These are phyloP conservation scores for Zosterops pallidus DNA, from an alignment of 2,113 vertebrate genomes.

Conservation along the genomic window DNA sequence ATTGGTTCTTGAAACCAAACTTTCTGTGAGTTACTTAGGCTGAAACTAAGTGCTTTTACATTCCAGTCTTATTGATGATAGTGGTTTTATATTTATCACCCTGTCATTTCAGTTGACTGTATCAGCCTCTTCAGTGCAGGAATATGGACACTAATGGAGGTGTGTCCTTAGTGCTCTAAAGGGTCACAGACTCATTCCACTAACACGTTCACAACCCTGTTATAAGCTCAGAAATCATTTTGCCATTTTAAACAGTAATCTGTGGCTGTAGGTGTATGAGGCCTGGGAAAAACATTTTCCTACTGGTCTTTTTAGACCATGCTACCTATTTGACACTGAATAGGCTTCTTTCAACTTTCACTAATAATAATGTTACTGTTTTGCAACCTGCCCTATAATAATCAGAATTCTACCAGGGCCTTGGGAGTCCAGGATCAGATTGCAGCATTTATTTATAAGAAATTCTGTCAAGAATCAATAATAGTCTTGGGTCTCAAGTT, in stretches of 20 bases:
- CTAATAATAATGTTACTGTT: constrained; percentile 78
- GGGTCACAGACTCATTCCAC: constrained; percentile 79
- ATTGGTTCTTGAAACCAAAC: constrained; percentile 83
- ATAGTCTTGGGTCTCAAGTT: constrained; percentile 87
- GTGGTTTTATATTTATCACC: constrained; percentile 88
- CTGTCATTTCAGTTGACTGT: constrained; percentile 86
- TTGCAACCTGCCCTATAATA: constrained; percentile 78
- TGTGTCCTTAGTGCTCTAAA: constrained; percentile 78
- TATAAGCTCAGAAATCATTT: constrained; percentile 61
- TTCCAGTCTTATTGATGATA: constrained; percentile 86
- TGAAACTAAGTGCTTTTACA: constrained; percentile 91
- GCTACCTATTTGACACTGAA: constrained; percentile 68
- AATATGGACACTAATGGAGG: constrained; percentile 88
- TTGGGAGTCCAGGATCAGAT: constrained; percentile 83
- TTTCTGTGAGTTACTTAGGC: constrained; percentile 85
- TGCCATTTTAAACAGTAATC: constrained; percentile 70
- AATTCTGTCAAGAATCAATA: constrained; percentile 94
- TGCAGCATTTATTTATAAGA: constrained; percentile 90
- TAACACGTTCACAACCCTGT: constrained; percentile 71
- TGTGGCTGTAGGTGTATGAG: constrained; percentile 29
- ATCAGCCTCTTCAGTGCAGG: constrained; percentile 77
- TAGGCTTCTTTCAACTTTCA: constrained; percentile 70
- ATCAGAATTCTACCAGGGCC: constrained; percentile 82
- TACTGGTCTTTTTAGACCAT: constrained; percentile 72
- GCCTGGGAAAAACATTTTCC: constrained; percentile 68